Conservation (phyloP, 2,797 vertebrate genomes). For the Enteromius fasciolatus region DNA sequence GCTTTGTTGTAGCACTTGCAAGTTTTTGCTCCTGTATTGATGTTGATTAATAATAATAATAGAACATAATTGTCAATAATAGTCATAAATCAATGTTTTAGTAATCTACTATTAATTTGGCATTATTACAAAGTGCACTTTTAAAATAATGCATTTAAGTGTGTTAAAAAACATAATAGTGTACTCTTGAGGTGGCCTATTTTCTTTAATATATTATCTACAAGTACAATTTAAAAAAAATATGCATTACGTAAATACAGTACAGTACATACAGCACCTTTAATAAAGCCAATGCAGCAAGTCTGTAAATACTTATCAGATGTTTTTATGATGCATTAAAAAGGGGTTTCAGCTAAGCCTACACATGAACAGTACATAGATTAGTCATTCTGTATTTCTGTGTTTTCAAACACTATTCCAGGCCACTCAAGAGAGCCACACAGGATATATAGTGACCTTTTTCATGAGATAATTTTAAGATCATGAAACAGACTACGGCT, state of each 20-base stretch:
- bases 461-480: background rate
- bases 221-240: background rate
- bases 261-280: no score
- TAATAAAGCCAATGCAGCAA: background rate
- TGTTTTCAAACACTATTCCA: background rate
- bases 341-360: background rate
- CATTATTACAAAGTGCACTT: background rate
- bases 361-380: background rate
- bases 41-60: no score
- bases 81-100: no score
- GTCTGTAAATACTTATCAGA: background rate
- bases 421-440: background rate
- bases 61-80: no score
- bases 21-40: no score
- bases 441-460: conserved; percentile 2
- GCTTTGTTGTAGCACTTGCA: no score
- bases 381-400: background rate
- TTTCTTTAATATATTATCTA: background rate
- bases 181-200: background rate
- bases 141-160: background rate
- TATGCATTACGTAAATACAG: no score
- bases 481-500: background rate
- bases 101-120: background rate
- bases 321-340: background rate
- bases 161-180: background rate